Evolutionary conservation across 37 sponge, comb jelly and placozoan genomes (phyloP).

Genomic region (Aplysina aerophoba): DNA sequence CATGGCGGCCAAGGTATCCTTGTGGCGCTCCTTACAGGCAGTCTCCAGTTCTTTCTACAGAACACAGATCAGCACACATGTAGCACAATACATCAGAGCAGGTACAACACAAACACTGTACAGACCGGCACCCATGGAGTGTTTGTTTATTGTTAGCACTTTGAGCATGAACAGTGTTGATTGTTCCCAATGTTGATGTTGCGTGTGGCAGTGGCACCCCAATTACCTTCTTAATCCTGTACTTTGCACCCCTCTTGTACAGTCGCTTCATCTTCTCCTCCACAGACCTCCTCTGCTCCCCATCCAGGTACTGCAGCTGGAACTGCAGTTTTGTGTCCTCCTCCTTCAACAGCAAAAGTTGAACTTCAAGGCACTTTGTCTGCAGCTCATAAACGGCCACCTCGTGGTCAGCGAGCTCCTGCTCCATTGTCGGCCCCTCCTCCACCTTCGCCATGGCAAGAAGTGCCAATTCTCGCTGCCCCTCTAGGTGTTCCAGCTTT

Average conservation of each 20-base stretch:
- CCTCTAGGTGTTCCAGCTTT: slow-evolving; percentile 32
- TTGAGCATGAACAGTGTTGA: too few relatives aligned
- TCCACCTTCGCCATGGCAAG: slow-evolving; percentile 60
- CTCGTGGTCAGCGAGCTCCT: slow-evolving; percentile 36
- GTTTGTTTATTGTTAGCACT: too few relatives aligned
- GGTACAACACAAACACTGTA: background rate
- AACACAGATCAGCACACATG: background rate
- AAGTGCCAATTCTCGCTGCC: slow-evolving; percentile 49
- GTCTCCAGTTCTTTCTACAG: slow-evolving; percentile 32
- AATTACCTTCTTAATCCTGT: slow-evolving; percentile 43
- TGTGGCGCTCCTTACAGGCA: background rate
- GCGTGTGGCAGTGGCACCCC: too few relatives aligned
- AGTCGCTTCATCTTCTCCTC: slow-evolving; percentile 1
- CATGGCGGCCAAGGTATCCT: slow-evolving; percentile 1
- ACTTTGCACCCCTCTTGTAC: slow-evolving; percentile 34
- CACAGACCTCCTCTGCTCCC: slow-evolving; percentile 9
- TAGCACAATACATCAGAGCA: too few relatives aligned
- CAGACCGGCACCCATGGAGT: background rate
- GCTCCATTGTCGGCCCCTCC: slow-evolving; percentile 57
- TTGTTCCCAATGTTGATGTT: too few relatives aligned
- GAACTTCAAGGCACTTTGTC: slow-evolving; percentile 27
- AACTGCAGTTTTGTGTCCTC: slow-evolving; percentile 47
- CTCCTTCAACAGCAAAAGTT: slow-evolving; percentile 47
- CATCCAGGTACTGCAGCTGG: slow-evolving; percentile 33
- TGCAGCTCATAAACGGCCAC: slow-evolving; percentile 43